phyloP scores from a whole-genome alignment of 2,113 vertebrate species.

The Catagonus wagneri region DNA sequence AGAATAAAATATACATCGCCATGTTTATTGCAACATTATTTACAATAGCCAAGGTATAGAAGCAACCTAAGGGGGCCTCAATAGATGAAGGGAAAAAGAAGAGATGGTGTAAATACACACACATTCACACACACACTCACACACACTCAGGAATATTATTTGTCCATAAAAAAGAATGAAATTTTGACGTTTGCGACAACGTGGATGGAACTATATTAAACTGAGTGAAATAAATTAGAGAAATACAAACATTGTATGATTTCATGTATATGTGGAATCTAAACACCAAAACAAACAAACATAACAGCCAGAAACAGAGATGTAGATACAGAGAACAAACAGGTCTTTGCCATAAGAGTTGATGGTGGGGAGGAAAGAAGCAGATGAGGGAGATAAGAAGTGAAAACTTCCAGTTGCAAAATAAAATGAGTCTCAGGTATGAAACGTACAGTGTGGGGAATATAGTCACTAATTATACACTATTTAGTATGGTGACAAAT shows the following conservation, averaged over 20 bases:
- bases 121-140: too few relatives aligned
- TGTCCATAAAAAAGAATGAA: not conserved
- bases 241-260: not conserved
- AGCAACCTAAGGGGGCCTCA: not conserved
- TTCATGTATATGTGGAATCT: not conserved
- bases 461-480: not conserved
- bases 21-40: not conserved
- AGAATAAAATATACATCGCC: not conserved
- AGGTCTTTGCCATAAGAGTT: not conserved
- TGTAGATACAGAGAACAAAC: not conserved
- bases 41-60: not conserved
- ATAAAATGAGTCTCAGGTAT: not conserved
- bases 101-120: too few relatives aligned
- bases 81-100: not conserved
- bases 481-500: not conserved
- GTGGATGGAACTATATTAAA: not conserved
- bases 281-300: not conserved
- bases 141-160: too few relatives aligned
- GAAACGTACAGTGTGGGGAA: not conserved
- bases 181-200: not conserved
- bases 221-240: not conserved
- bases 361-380: not conserved
- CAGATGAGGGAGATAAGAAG: not conserved
- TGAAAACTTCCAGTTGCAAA: not conserved
- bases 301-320: not conserved